phyloP scores from a whole-genome alignment of 2,888 invertebrate species.

The Metacarcinus magister region DNA sequence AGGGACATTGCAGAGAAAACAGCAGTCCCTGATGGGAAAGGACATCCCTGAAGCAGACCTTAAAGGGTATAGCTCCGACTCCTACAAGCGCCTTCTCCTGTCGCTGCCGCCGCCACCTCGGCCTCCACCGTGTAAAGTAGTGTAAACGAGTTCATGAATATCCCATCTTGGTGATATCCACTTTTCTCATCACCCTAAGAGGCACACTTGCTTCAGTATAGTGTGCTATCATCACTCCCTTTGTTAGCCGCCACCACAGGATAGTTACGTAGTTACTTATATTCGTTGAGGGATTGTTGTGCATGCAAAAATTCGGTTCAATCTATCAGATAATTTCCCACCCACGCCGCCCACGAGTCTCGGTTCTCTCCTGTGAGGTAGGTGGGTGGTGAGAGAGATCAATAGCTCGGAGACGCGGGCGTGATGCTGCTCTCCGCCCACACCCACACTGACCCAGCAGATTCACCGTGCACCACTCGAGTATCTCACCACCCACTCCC shows the following conservation, averaged over 20 bases:
- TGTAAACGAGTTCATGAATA: not conserved
- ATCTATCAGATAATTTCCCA: not conserved
- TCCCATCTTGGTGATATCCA: not conserved
- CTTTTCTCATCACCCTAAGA: not conserved
- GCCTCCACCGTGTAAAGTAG: not conserved
- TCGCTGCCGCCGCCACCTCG: not conserved
- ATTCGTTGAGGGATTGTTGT: not conserved
- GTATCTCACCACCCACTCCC: not conserved
- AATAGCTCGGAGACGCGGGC: conserved; percentile 35
- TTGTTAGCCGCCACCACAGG: not conserved
- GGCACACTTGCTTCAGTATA: not conserved
- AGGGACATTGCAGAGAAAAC: not conserved
- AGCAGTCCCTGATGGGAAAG: conserved; percentile 11
- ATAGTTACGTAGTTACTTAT: not conserved
- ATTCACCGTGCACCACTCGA: not conserved
- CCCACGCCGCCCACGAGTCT: not conserved
- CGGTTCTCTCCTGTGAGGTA: not conserved
- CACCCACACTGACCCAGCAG: not conserved
- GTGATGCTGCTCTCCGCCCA: conserved; percentile 11
- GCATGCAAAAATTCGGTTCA: not conserved
- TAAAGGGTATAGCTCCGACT: conserved; percentile 43
- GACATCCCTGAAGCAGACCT: conserved; percentile 36
- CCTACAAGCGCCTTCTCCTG: not conserved
- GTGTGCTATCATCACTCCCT: not conserved
- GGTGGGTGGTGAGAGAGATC: conserved; percentile 33